phyloP scores from a whole-genome alignment of 2,888 invertebrate genomes.

The Trissolcus brochymenae region DNA sequence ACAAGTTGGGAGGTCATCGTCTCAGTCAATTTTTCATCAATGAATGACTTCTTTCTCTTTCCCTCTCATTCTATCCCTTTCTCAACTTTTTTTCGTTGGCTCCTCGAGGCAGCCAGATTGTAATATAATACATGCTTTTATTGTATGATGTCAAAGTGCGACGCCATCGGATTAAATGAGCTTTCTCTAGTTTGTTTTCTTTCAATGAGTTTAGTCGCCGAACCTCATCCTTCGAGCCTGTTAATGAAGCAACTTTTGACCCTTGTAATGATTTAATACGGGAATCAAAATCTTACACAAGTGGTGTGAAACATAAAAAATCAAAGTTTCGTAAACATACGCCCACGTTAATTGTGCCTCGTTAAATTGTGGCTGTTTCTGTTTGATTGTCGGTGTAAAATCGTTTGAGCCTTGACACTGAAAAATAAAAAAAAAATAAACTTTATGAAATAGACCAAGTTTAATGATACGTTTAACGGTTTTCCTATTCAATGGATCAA shows the following conservation, averaged over 20 bases:
- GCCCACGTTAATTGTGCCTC: neutral
- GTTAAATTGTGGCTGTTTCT: neutral
- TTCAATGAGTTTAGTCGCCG: slow-evolving; percentile 12
- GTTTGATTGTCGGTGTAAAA: neutral
- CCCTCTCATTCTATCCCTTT: slow-evolving; percentile 1
- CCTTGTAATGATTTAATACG: slow-evolving; percentile 14
- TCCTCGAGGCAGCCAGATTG: neutral
- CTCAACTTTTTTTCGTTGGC: neutral
- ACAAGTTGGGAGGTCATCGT: slow-evolving; percentile 16
- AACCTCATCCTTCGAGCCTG: slow-evolving; percentile 27
- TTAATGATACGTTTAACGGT: too few species aligned
- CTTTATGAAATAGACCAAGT: too few species aligned
- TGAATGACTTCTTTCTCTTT: slow-evolving; percentile 25
- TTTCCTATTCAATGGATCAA: too few species aligned
- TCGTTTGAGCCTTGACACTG: too few species aligned
- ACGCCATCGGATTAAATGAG: slow-evolving; percentile 40
- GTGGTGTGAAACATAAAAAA: neutral
- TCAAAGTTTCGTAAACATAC: slow-evolving; percentile 29
- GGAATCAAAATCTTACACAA: too few species aligned
- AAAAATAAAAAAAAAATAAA: too few species aligned
- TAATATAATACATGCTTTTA: neutral
- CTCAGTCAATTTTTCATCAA: slow-evolving; percentile 19
- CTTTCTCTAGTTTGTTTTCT: slow-evolving; percentile 40
- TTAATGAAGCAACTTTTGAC: slow-evolving; percentile 33
- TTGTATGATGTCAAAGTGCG: slow-evolving; percentile 30